Evolutionary conservation across 2,888 invertebrate species (phyloP), one percentile per base, ranked within the genome.

Genomic region (Mythimna impura): DNA sequence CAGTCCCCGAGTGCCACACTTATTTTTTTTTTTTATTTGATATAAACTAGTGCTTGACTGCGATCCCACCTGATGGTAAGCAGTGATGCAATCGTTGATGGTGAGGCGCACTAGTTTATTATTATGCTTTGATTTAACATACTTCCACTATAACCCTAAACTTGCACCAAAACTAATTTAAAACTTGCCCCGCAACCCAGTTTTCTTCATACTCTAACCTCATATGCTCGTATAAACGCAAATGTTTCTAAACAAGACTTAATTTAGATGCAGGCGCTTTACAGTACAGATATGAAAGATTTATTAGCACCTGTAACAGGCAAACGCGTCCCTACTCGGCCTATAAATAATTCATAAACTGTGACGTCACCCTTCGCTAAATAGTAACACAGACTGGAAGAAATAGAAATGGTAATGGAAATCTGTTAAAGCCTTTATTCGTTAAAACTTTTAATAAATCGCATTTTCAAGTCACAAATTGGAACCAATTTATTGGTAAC

Each of bases 361-460:
- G 36, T 71, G 68, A 75, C 66, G 64, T 62, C 40, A 67, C 54
- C 61, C 71, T 65, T 76, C 71, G 77, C 66, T 76, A 75, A 86
- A 83, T 73, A 75, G 76, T 68, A 73, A 77, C 65, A 64, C 67
- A 63, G 70, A 80, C 80, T 78, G 61, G 71, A 76, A 79, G 70
- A 47, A 85, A 81, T 87, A 61, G 71, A 58, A 66, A 25, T 67
- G 50, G 58, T 66, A 83, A 80, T 63, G 68, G 68, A 78, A 84
- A 71, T 78, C 74, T 71, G 70, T 72, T 73, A 71, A 76, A 72
- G 71, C 67, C 73, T 60, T 52, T 52, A 47, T 47, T 47, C 47
- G 47, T 17, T 47, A 17, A 47, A n/a, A 52, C n/a, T 52, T 76
- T 71, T 73, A 71, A 64, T 83, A 74, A 80, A 83, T 84, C 71